phyloP scores from a whole-genome alignment of 1,140 invertebrate genomes.

The Laupala kohalensis region DNA sequence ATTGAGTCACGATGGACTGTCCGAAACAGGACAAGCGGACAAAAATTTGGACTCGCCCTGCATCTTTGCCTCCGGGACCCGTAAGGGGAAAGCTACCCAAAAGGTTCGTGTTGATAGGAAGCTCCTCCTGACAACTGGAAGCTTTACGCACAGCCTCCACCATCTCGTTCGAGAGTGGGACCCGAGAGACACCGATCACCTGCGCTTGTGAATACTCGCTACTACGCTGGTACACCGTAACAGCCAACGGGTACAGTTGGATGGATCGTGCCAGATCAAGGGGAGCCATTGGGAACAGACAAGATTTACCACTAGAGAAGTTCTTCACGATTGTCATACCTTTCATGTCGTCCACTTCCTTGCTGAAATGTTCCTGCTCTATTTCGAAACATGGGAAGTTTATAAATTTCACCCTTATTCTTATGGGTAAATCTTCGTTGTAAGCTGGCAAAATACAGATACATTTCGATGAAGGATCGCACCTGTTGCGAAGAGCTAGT shows the following conservation, averaged over 20 bases:
- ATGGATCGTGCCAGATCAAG: constrained; percentile 18
- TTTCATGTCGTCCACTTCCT: constrained; percentile 11
- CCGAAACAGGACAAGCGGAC: constrained; percentile 23
- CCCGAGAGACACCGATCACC: constrained; percentile 14
- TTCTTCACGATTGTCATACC: background rate
- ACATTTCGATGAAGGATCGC: background rate
- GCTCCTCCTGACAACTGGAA: constrained; percentile 12
- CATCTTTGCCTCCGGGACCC: constrained; percentile 9
- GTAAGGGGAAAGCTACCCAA: constrained; percentile 20
- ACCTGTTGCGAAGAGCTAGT: constrained; percentile 12
- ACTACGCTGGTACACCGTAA: constrained; percentile 13
- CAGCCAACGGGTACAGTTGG: constrained; percentile 15
- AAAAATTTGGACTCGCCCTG: constrained; percentile 19
- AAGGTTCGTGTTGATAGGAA: constrained; percentile 13
- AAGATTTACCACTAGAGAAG: constrained; percentile 22
- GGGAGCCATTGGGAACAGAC: constrained; percentile 20
- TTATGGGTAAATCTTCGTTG: constrained; percentile 11
- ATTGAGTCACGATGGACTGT: constrained; percentile 21
- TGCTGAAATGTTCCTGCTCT: constrained; percentile 16
- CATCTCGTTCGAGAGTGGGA: constrained; percentile 15
- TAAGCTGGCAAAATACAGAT: constrained; percentile 6
- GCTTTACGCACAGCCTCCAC: constrained; percentile 13
- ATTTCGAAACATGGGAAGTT: constrained; percentile 22
- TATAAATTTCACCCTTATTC: constrained; percentile 18
- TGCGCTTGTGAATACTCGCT: background rate